These are phyloP conservation scores for Andrena bicolor DNA, from an alignment of 2,888 invertebrate genomes.

Conservation along the genomic window DNA sequence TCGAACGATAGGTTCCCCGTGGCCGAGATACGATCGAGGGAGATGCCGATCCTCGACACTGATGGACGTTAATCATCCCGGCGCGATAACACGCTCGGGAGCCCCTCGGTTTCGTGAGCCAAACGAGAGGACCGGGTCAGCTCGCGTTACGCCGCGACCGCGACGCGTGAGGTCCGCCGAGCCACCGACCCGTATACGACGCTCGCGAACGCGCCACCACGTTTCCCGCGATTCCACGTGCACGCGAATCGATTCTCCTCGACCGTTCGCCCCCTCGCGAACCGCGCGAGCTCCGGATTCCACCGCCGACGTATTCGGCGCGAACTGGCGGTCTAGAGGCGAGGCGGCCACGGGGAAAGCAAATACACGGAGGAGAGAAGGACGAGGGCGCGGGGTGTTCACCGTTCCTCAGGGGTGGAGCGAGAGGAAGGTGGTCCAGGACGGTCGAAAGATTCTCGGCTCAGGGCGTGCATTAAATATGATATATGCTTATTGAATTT, in stretches of 20 bases:
- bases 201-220: slow-evolving; percentile 40
- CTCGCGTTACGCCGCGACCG: slow-evolving; percentile 61
- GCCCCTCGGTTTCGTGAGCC: slow-evolving; percentile 40
- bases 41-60: slow-evolving; percentile 48
- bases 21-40: slow-evolving; percentile 39
- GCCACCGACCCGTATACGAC: not conserved
- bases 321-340: not conserved
- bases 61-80: slow-evolving; percentile 54
- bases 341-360: slow-evolving; percentile 7
- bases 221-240: slow-evolving; percentile 63
- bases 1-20: not conserved
- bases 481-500: slow-evolving; percentile 84
- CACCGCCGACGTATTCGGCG: too few relatives aligned
- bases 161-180: not conserved
- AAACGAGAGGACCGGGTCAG: slow-evolving; percentile 72
- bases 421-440: slow-evolving; percentile 68
- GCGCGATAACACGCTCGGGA: slow-evolving; percentile 24
- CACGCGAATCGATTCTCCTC: slow-evolving; percentile 71
- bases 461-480: slow-evolving; percentile 82
- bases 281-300: not conserved
- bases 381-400: slow-evolving; percentile 25
- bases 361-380: not conserved
- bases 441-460: slow-evolving; percentile 76
- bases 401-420: slow-evolving; percentile 25
- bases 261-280: slow-evolving; percentile 6